Base-by-base conservation (phyloP, 92 coral and sea anemone species). In the Pocillopora grandis region DNA sequence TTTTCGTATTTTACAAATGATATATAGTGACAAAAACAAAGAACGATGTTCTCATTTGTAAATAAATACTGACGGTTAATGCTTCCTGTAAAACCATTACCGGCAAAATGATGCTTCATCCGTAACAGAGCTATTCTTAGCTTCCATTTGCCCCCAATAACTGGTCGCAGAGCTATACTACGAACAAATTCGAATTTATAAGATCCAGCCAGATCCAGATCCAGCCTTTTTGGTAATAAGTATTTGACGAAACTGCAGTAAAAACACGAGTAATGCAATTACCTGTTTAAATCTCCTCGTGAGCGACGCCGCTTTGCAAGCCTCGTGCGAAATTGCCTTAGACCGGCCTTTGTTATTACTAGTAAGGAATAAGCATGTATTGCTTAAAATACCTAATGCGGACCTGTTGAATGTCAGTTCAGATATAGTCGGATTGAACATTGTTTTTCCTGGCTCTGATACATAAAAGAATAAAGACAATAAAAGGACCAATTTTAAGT, bases 1-100 rank as follows among this genome's bases (percentile, higher is more conserved):
- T 70, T 62, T 75, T 35, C 60, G 57, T 83, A 83, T 83, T 33
- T 83, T 83, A 83, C 86, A 83, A 80, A 81, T 81, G 77, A 73
- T 74, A 72, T 63, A 82, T 72, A 83, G 71, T 10, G 52, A 82
- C 72, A 23, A 71, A 81, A 81, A 71, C 66, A 70, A 15, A 82
- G 57, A 81, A 74, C 37, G 31, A n/a, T 57, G 86, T 83, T 83
- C 66, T 83, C 73, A 83, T 62, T 83, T 83, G 80, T 64, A 80
- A 83, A 83, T 83, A 83, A 83, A 83, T 83, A 83, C 48, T 27
- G 74, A 48, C 35, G 76, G 17, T 12, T 3, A 21, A 19, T 48
- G 77, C 61, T 74, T 72, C 63, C 64, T 20, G 17, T 55, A 33
- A 42, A 69, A 63, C 67, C 62, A 37, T 70, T 78, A 60, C 52